Evolutionary conservation across 2,113 vertebrate genomes (phyloP), one percentile per base, ranked within the genome.

Genomic region (Odocoileus hemionus): DNA sequence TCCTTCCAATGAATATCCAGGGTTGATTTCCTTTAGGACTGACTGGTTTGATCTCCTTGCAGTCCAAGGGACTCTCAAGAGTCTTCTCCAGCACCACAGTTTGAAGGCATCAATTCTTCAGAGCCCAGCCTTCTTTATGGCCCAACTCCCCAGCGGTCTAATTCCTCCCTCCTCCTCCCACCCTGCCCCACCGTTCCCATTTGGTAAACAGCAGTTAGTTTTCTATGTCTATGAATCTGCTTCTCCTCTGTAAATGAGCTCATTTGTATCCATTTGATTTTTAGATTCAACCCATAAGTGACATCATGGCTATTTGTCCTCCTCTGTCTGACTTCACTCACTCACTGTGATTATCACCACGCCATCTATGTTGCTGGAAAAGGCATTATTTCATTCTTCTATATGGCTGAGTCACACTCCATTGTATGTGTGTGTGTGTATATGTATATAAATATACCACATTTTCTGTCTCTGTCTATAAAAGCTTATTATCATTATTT

Each of bases 121-220:
- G 12, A 25, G 6, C 36, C 39, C 70, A 76, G 70, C 36, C 70
- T 76, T 43, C 21, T 43, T 43, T 4, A 25, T 74, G 70, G 36
- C 26, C 70, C 25, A 43, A 74, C 36, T 25, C 21, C 36, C 11
- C 36, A 43, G 2, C 0, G 1, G 9, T 43, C 70, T 76, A 14
- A 43, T 76, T 76, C 7, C 39, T 76, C 70, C 12, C 70, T 76
- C 21, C 6, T 25, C 70, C 70, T 76, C 23, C 39, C 14, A 26
- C 39, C 36, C 70, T 0, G 0, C 70, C 3, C 23, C 39, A 76
- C 70, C 39, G 0, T 76, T 43, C 36, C 70, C 70, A 76, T 43
- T 43, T 74, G 70, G 36, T 26, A 25, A 74, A 43, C 36, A 39
- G 21, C 43, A 74, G 70, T 43, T 76, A 43, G 6, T 76, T 76